These are phyloP conservation scores for Carabus problematicus DNA, from an alignment of 2,888 invertebrate species.

Conservation along the genomic window DNA sequence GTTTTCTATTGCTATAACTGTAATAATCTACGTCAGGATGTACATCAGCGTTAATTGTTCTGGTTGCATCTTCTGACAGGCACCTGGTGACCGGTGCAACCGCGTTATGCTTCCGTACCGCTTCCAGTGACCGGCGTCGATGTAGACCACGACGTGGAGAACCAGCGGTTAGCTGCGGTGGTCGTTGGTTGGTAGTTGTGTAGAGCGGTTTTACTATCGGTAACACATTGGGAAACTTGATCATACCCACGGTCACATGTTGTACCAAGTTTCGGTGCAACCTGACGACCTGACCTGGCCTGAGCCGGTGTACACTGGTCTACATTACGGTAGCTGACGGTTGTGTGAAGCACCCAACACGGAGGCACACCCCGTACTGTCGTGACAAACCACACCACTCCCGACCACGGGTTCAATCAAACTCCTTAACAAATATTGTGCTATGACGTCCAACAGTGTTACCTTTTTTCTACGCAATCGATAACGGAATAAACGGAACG, in stretches of 20 bases:
- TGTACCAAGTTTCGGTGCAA: slow-evolving; percentile 14
- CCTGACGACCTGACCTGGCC: background rate
- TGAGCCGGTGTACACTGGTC: background rate
- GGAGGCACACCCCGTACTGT: slow-evolving; percentile 33
- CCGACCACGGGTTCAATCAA: slow-evolving; percentile 26
- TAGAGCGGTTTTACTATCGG: slow-evolving; percentile 46
- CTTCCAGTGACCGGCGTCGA: slow-evolving; percentile 32
- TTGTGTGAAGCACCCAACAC: slow-evolving; percentile 19
- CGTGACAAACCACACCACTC: slow-evolving; percentile 16
- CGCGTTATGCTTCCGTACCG: slow-evolving; percentile 18
- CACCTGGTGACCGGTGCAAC: slow-evolving; percentile 34
- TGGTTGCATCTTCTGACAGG: slow-evolving; percentile 29
- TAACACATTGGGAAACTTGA: slow-evolving; percentile 45
- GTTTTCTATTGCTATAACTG: background rate
- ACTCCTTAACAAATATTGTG: slow-evolving; percentile 38
- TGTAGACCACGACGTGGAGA: slow-evolving; percentile 13
- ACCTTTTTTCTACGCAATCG: slow-evolving; percentile 28
- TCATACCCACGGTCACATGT: slow-evolving; percentile 42
- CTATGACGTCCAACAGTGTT: slow-evolving; percentile 29
- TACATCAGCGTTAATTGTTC: slow-evolving; percentile 3
- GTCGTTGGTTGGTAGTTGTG: background rate
- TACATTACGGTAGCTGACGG: no score
- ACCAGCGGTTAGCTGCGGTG: background rate
- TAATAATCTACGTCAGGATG: slow-evolving; percentile 9
- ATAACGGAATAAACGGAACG: slow-evolving; percentile 19